Evolutionary conservation across 2,888 invertebrate species (phyloP).

Genomic region (Lepidonotus clava): DNA sequence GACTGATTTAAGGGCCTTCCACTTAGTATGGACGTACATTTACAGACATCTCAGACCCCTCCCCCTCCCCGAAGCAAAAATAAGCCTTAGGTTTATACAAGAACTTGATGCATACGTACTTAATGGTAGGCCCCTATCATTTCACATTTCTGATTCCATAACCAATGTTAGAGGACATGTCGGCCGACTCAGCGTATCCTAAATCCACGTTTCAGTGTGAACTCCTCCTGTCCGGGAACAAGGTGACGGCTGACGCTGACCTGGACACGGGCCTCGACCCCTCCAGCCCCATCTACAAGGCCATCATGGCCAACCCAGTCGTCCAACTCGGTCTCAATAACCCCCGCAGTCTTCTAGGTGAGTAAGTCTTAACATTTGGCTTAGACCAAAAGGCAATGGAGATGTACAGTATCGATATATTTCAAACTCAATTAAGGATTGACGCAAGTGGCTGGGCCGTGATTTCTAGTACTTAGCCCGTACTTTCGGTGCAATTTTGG

Average conservation of each 20-base stretch:
- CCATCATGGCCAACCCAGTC: slow-evolving; percentile 85
- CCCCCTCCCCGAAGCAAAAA: too few relatives aligned
- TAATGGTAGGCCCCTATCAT: too few relatives aligned
- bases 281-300: slow-evolving; percentile 84
- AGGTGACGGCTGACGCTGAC: slow-evolving; percentile 81
- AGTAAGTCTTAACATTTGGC: too few relatives aligned
- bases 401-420: too few relatives aligned
- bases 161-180: neutral
- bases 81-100: too few relatives aligned
- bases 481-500: too few relatives aligned
- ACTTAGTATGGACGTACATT: neutral
- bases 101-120: too few relatives aligned
- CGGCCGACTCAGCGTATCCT: neutral
- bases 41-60: too few relatives aligned
- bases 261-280: slow-evolving; percentile 83
- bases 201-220: slow-evolving; percentile 79
- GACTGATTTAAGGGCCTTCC: neutral
- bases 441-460: too few relatives aligned
- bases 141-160: neutral
- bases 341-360: slow-evolving; percentile 85
- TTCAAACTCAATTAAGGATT: too few relatives aligned
- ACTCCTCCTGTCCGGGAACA: slow-evolving; percentile 85
- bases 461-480: too few relatives aligned
- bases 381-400: too few relatives aligned
- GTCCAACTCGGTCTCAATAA: slow-evolving; percentile 85